Percentiles rank a stretch among this genome's conserved stretches.
Conservation (phyloP, 2,113 vertebrate genomes). For the Mastomys natalensis region DNA sequence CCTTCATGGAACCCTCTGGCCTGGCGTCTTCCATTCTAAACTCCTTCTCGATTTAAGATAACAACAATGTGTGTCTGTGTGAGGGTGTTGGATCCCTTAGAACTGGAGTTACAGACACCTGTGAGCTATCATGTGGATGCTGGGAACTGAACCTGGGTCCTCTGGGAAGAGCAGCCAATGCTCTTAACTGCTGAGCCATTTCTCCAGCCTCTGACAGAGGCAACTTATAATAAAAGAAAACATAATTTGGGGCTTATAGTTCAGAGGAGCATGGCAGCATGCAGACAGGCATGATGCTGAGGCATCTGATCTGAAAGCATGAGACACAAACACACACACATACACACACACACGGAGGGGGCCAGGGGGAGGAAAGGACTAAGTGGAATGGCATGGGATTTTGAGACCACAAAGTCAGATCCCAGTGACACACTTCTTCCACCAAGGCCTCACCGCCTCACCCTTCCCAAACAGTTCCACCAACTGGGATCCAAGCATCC, state of each 20-base stretch:
- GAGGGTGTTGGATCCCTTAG: not conserved
- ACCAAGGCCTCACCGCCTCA: not conserved
- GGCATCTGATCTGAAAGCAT: not conserved
- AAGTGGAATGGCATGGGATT: not conserved
- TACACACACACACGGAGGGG: too few species aligned
- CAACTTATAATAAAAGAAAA: not conserved
- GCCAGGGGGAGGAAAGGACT: rapidly evolving
- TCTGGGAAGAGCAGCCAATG: not conserved
- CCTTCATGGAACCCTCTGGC: too few species aligned
- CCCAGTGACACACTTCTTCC: not conserved
- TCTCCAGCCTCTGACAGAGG: not conserved
- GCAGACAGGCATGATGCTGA: too few species aligned
- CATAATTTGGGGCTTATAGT: not conserved
- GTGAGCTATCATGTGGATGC: not conserved
- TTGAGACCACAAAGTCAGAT: not conserved
- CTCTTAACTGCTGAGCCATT: not conserved
- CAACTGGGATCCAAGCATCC: not conserved
- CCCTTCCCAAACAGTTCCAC: not conserved
- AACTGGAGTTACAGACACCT: not conserved
- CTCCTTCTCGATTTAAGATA: too few species aligned
- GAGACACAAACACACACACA: not conserved
- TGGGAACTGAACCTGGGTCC: not conserved
- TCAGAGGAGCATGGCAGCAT: not conserved
- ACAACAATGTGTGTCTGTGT: not conserved
- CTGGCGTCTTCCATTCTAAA: too few species aligned